Conservation (phyloP, 92 coral and sea anemone species). For the Palythoa heliodiscus region DNA sequence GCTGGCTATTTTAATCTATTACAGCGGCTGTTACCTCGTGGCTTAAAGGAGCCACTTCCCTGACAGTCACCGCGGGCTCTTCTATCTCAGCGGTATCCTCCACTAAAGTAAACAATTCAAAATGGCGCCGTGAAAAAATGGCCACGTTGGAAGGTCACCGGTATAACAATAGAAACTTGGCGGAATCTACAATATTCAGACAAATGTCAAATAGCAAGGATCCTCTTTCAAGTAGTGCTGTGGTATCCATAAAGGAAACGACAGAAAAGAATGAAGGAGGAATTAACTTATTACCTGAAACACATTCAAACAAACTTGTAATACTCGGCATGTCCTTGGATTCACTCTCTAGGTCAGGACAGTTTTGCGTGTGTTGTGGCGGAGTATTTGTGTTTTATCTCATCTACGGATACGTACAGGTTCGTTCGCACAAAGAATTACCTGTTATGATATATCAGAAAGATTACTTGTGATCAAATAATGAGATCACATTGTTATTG, state of each 20-base stretch:
- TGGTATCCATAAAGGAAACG: slow-evolving; percentile 17
- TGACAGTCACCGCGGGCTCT: slow-evolving; percentile 6
- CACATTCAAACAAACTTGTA: slow-evolving; percentile 46
- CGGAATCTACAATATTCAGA: slow-evolving; percentile 43
- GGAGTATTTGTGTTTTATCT: slow-evolving; percentile 95
- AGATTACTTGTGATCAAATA: background rate
- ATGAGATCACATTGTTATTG: too few relatives aligned
- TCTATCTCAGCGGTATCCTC: background rate
- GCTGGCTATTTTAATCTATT: too few relatives aligned
- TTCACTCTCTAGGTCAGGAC: slow-evolving; percentile 69
- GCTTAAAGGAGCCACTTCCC: too few relatives aligned
- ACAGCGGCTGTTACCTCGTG: too few relatives aligned
- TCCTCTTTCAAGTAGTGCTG: slow-evolving; percentile 34
- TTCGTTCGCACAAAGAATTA: slow-evolving; percentile 23
- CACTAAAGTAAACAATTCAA: background rate
- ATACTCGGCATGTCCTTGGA: slow-evolving; percentile 79
- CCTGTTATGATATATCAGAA: background rate
- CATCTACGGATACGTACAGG: slow-evolving; percentile 97
- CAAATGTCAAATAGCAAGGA: slow-evolving; percentile 44
- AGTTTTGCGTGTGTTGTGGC: slow-evolving; percentile 83
- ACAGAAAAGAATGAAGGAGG: background rate
- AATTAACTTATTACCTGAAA: background rate
- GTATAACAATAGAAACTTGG: background rate
- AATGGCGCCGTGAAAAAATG: slow-evolving; percentile 32
- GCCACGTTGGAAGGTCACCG: slow-evolving; percentile 25